Conservation (phyloP, 2,113 vertebrate genomes). For the Thryonomys swinderianus region DNA sequence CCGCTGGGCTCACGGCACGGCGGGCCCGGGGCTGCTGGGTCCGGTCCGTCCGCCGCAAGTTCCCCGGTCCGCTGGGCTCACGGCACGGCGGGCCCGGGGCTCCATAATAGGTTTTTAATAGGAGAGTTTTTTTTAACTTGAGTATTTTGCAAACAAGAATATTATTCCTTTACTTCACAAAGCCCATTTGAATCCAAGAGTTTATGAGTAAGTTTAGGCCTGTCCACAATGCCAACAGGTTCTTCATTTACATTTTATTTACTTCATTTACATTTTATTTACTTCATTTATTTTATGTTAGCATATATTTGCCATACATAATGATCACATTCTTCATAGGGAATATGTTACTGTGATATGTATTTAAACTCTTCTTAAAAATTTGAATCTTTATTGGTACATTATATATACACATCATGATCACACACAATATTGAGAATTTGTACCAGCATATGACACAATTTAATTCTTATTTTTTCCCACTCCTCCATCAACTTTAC, state of each 20-base stretch:
- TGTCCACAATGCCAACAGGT: neutral
- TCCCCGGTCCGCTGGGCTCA: no score
- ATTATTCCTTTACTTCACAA: constrained; percentile 22
- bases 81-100: neutral
- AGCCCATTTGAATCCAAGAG: neutral
- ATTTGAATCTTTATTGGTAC: no score
- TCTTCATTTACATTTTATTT: constrained; percentile 26
- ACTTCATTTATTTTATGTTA: neutral
- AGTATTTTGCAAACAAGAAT: neutral
- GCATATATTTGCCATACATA: neutral
- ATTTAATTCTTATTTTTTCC: no score
- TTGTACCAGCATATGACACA: no score
- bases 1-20: no score
- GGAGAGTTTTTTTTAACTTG: neutral
- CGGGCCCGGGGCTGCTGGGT: no score
- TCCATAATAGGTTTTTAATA: neutral
- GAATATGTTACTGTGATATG: neutral
- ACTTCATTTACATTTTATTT: neutral
- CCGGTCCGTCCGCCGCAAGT: no score
- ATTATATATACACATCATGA: no score
- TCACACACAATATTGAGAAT: no score
- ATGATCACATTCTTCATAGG: neutral
- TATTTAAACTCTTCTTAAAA: no score
- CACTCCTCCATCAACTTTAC: no score
- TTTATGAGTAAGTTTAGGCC: constrained; percentile 29